Conservation (phyloP, 2,888 invertebrate genomes). For the Erebia aethiops region DNA sequence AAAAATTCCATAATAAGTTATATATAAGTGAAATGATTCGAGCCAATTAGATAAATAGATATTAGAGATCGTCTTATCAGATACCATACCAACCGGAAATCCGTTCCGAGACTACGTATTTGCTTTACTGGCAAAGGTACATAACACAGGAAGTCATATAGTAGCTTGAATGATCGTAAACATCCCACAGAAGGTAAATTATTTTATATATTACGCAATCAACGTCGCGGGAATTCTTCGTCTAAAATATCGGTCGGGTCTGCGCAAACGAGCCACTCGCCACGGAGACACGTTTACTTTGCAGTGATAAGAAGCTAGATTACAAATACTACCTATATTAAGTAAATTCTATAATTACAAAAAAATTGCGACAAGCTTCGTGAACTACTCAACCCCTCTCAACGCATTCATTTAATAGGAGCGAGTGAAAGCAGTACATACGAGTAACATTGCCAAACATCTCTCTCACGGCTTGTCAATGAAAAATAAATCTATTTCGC, state of each 20-base stretch:
- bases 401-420: too few species aligned
- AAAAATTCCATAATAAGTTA: too few species aligned
- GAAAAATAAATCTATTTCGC: too few species aligned
- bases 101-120: background rate
- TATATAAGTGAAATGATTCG: background rate
- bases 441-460: too few species aligned
- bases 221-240: background rate
- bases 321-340: too few species aligned
- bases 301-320: too few species aligned
- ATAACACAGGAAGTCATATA: background rate
- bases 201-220: constrained; percentile 1
- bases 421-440: too few species aligned
- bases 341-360: too few species aligned
- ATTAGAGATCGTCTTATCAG: background rate
- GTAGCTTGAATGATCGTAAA: background rate
- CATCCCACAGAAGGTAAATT: background rate
- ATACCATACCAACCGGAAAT: background rate
- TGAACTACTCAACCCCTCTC: too few species aligned
- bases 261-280: background rate
- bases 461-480: too few species aligned
- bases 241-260: background rate
- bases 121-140: background rate
- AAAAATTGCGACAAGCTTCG: too few species aligned
- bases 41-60: background rate
- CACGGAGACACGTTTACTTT: background rate